phyloP scores from a whole-genome alignment of 2,113 vertebrate genomes.

The Hylia prasina region DNA sequence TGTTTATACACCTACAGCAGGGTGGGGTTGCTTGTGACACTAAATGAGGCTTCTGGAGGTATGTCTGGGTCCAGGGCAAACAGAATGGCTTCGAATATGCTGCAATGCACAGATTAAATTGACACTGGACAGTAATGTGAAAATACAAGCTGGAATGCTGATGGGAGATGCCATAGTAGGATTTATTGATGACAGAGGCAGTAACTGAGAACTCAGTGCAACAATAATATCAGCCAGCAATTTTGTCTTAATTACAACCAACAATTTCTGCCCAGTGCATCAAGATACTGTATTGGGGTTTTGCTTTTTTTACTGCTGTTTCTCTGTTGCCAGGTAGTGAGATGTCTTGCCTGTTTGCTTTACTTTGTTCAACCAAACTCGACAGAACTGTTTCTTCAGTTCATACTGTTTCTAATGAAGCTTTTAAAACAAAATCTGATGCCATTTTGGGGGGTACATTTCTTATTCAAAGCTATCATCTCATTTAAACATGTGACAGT shows the following conservation, averaged over 20 bases:
- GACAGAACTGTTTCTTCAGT: neutral
- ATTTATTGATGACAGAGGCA: neutral
- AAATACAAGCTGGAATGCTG: neutral
- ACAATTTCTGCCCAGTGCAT: neutral
- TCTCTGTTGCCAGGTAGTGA: neutral
- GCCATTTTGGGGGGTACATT: neutral
- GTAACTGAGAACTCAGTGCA: neutral
- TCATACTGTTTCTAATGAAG: neutral
- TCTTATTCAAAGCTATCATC: neutral
- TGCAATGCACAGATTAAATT: neutral
- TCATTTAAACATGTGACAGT: neutral
- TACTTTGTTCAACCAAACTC: neutral
- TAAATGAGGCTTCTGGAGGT: neutral
- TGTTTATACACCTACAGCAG: neutral
- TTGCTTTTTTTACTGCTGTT: neutral
- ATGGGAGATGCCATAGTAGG: neutral
- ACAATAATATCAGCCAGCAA: neutral
- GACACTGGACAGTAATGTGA: neutral
- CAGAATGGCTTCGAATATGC: neutral
- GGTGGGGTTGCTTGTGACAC: neutral
- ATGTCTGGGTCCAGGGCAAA: neutral
- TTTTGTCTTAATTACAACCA: neutral
- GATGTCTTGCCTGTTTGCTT: neutral
- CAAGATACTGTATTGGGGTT: rapidly evolving
- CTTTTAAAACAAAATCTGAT: neutral